Conservation (phyloP, 2,888 invertebrate species). For the Steinernema carpocapsae region DNA sequence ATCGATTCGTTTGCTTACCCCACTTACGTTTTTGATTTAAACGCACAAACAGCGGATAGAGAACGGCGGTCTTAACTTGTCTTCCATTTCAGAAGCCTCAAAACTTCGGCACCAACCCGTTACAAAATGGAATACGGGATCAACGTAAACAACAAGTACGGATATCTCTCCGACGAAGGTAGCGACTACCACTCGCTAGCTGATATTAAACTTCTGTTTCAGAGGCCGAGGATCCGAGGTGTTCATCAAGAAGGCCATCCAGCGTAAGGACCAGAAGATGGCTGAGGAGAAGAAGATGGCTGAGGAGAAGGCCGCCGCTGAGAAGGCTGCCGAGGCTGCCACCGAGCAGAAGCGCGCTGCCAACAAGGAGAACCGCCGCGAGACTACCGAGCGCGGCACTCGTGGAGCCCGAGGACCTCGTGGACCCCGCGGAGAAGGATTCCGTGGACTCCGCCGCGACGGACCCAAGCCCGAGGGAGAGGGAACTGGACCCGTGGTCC, state of each 20-base stretch:
- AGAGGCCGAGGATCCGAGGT: constrained; percentile 33
- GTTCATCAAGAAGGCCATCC: constrained; percentile 48
- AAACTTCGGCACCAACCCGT: constrained; percentile 11
- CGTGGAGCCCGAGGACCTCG: constrained; percentile 55
- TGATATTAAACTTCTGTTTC: not conserved
- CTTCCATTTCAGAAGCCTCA: not conserved
- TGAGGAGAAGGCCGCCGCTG: constrained; percentile 30
- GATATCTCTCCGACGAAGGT: constrained; percentile 62
- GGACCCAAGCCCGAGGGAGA: constrained; percentile 21
- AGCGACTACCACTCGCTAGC: constrained; percentile 37
- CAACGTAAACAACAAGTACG: constrained; percentile 63
- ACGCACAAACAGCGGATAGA: no score
- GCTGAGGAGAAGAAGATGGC: constrained; percentile 46
- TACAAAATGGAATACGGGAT: constrained; percentile 57
- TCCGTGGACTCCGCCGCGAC: not conserved
- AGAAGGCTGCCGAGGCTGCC: not conserved
- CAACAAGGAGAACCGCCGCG: constrained; percentile 44
- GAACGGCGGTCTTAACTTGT: no score
- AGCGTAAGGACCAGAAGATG: constrained; percentile 51
- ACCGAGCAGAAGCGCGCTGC: constrained; percentile 32
- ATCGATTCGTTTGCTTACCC: no score
- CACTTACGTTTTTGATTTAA: no score
- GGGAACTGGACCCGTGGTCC: constrained; percentile 38
- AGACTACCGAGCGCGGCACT: constrained; percentile 48
- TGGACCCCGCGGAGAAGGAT: constrained; percentile 52